Evolutionary conservation across 1,140 invertebrate genomes (phyloP).

Genomic region (Ips typographus): DNA sequence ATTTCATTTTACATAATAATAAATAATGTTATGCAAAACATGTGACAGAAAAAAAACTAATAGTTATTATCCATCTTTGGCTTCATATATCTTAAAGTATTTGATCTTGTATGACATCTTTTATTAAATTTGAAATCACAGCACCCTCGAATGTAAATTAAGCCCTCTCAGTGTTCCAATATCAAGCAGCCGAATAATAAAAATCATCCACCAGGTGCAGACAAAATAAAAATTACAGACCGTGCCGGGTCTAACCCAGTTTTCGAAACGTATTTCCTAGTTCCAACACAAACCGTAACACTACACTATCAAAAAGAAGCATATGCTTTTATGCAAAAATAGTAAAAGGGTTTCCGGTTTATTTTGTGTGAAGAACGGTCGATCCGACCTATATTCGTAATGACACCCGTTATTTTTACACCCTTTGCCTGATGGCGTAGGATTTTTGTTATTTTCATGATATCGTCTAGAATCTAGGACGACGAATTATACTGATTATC

Average conservation of each 20-base stretch:
- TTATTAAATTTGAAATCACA: too few relatives aligned
- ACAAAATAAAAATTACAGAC: background rate
- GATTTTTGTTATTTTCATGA: background rate
- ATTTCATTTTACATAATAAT: too few relatives aligned
- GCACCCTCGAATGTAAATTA: too few relatives aligned
- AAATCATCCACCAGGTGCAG: too few relatives aligned
- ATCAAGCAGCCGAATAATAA: too few relatives aligned
- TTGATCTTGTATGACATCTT: too few relatives aligned
- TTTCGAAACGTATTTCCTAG: constrained; percentile 1
- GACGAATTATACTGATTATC: background rate
- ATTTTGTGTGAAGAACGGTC: constrained; percentile 1
- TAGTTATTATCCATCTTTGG: too few relatives aligned
- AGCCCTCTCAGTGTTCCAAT: too few relatives aligned
- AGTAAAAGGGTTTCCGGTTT: constrained; percentile 17
- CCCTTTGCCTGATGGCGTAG: background rate
- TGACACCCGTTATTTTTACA: constrained; percentile 4
- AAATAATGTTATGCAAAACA: too few relatives aligned
- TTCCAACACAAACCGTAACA: constrained; percentile 9
- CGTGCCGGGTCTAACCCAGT: constrained; percentile 7
- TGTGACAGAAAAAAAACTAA: too few relatives aligned
- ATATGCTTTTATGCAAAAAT: constrained; percentile 25
- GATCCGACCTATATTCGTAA: constrained; percentile 17
- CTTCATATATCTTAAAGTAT: too few relatives aligned
- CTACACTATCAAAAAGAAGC: background rate
- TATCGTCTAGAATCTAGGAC: background rate